These are phyloP conservation scores for Rhincodon typus DNA, from an alignment of 2,797 vertebrate genomes.

Conservation along the genomic window DNA sequence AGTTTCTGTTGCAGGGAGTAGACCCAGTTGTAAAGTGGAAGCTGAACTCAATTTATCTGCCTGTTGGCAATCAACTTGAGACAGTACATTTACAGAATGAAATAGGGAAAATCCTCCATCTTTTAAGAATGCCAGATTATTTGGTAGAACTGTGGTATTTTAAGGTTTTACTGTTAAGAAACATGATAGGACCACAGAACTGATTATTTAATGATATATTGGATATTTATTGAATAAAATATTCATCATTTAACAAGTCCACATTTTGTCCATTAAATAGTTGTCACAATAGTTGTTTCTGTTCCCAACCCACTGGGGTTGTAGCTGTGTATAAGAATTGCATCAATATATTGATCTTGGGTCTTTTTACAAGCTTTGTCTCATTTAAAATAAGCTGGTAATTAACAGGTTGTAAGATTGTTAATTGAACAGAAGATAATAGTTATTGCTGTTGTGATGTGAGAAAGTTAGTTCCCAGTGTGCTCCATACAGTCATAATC, in stretches of 20 bases:
- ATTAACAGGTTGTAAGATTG: not conserved
- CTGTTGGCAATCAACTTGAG: not conserved
- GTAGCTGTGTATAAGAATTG: not conserved
- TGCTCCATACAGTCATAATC: not conserved
- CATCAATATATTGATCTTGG: not conserved
- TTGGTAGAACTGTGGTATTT: not conserved
- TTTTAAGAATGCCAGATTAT: not conserved
- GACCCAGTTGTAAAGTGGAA: not conserved
- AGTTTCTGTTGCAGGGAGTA: not conserved
- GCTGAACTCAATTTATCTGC: not conserved
- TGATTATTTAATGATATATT: not conserved
- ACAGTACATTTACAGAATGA: not conserved
- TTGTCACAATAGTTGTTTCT: not conserved
- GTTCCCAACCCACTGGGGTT: not conserved
- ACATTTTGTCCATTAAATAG: not conserved
- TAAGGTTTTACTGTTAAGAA: not conserved
- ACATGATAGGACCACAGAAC: not conserved
- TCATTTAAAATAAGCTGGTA: not conserved
- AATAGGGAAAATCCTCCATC: too few species aligned
- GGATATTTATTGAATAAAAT: not conserved
- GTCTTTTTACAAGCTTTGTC: not conserved
- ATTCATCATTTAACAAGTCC: not conserved
- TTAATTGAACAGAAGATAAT: not conserved
- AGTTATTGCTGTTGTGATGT: not conserved
- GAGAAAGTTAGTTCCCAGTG: too few species aligned